Conservation (phyloP, 2,797 vertebrate genomes). For the Poeciliopsis gracilis region DNA sequence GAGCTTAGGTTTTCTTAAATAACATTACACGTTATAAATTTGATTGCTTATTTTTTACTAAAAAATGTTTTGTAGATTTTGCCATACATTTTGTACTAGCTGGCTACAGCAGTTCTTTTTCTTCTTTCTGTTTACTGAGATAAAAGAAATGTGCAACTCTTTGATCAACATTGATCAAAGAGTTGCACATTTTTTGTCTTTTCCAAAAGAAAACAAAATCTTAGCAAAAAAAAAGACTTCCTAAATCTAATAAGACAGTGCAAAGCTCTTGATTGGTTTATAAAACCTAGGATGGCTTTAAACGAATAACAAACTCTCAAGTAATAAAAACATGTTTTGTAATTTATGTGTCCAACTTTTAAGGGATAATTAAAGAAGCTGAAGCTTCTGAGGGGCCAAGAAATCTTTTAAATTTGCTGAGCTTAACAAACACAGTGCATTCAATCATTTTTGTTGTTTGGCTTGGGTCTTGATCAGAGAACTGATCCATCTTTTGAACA, state of each 20-base stretch:
- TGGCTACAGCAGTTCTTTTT: slow-evolving; percentile 35
- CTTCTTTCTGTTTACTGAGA: slow-evolving; percentile 57
- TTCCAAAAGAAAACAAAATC: slow-evolving; percentile 41
- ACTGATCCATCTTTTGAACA: slow-evolving; percentile 31
- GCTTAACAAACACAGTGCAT: slow-evolving; percentile 28
- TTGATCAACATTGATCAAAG: slow-evolving; percentile 56
- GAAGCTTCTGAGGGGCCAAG: slow-evolving; percentile 38
- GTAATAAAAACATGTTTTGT: slow-evolving; percentile 68
- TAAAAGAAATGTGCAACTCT: slow-evolving; percentile 63
- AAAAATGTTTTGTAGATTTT: slow-evolving; percentile 7
- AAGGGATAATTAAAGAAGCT: slow-evolving; percentile 67
- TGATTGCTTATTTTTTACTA: not conserved
- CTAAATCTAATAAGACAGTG: slow-evolving; percentile 67
- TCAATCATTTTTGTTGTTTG: slow-evolving; percentile 25
- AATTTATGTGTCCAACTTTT: slow-evolving; percentile 69
- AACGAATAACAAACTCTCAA: slow-evolving; percentile 56
- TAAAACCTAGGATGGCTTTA: slow-evolving; percentile 61
- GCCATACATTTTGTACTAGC: slow-evolving; percentile 5
- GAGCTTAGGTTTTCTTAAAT: no score
- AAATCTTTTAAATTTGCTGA: slow-evolving; percentile 56
- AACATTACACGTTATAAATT: not conserved
- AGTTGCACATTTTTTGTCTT: no score
- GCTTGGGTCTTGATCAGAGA: slow-evolving; percentile 44
- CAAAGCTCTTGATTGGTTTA: slow-evolving; percentile 60
- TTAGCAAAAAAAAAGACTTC: slow-evolving; percentile 38